A percentile compares a stretch with the other conserved stretches of the same genome.
Conservation (phyloP, 2,797 vertebrate species). For the Squalus acanthias region DNA sequence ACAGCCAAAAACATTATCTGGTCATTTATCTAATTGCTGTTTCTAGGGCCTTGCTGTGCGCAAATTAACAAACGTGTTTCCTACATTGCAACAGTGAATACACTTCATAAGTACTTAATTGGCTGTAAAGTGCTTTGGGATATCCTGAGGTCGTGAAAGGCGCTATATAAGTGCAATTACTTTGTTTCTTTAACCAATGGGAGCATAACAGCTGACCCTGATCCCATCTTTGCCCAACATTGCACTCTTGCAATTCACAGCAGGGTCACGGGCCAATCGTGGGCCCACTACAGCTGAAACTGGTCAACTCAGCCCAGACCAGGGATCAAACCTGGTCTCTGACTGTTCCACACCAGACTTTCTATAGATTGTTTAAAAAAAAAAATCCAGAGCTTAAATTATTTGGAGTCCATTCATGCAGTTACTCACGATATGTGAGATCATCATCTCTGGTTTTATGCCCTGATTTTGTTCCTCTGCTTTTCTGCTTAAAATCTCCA, state of each 20-base stretch:
- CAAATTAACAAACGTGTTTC: neutral
- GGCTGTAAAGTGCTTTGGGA: neutral
- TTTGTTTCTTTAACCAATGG: too few species aligned
- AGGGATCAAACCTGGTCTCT: neutral
- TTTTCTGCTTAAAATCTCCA: neutral
- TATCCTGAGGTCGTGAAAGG: neutral
- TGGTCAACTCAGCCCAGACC: neutral
- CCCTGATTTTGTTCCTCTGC: neutral
- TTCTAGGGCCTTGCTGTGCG: neutral
- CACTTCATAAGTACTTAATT: neutral
- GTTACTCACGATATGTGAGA: too few species aligned
- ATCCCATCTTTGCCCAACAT: too few species aligned
- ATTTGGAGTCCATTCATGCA: neutral
- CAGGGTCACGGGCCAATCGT: neutral
- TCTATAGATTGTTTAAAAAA: neutral
- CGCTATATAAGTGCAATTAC: neutral
- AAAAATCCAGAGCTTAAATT: neutral
- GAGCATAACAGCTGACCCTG: neutral
- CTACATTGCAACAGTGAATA: neutral
- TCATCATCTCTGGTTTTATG: too few species aligned
- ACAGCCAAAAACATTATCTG: neutral
- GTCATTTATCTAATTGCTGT: neutral
- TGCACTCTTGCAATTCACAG: neutral
- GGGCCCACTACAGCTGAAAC: neutral
- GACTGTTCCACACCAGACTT: neutral